Evolutionary conservation across 2,888 invertebrate species (phyloP).

Genomic region (Tanytarsus gracilentus): DNA sequence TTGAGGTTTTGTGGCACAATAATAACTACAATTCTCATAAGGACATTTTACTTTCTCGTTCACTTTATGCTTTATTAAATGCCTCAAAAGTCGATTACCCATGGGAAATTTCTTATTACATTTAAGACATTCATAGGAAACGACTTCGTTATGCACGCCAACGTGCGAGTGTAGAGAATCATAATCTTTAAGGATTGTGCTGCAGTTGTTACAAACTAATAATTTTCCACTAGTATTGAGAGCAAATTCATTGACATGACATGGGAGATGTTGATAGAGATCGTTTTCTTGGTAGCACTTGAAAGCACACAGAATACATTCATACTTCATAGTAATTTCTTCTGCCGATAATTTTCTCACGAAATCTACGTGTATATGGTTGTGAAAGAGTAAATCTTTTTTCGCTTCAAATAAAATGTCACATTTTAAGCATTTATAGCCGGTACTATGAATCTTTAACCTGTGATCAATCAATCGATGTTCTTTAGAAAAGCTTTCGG

Average conservation of each 20-base stretch:
- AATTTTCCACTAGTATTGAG: background rate
- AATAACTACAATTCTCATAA: background rate
- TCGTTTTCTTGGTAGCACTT: background rate
- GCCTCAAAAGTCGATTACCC: background rate
- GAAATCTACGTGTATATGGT: background rate
- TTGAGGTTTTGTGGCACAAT: background rate
- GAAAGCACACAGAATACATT: background rate
- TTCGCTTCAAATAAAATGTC: too few species aligned
- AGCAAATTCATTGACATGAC: background rate
- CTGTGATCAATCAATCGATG: too few species aligned
- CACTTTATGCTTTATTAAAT: background rate
- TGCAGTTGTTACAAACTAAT: background rate
- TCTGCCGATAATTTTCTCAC: too few species aligned
- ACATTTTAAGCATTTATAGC: too few species aligned
- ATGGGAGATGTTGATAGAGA: background rate
- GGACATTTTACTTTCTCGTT: background rate
- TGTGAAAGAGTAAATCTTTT: background rate
- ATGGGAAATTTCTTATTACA: slow-evolving; percentile 1
- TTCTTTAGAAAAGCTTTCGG: too few species aligned
- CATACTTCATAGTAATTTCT: background rate
- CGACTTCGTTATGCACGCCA: background rate
- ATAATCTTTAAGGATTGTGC: background rate
- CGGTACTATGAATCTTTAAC: too few species aligned
- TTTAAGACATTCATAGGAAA: background rate
- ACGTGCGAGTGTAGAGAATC: background rate